Conservation (phyloP, 2,888 invertebrate species). For the Aphidoletes aphidimyza region DNA sequence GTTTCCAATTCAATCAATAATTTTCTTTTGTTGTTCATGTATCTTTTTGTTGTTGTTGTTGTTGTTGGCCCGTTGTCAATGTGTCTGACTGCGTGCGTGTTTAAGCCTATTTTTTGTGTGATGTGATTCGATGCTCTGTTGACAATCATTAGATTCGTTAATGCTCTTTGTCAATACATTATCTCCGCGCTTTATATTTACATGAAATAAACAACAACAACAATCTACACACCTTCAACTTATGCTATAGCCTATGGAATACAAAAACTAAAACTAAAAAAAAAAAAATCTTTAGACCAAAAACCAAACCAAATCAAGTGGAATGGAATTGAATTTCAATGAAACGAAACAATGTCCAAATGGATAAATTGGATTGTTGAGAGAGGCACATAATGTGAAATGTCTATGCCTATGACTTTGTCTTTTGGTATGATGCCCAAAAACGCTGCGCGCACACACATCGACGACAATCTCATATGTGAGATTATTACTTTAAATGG, state of each 20-base stretch:
- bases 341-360: background rate
- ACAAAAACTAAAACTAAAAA: background rate
- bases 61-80: background rate
- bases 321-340: background rate
- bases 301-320: background rate
- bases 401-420: too few relatives aligned
- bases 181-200: background rate
- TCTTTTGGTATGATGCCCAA: too few relatives aligned
- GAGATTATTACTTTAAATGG: too few relatives aligned
- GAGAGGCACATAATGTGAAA: too few relatives aligned
- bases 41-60: conserved; percentile 12
- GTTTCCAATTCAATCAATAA: conserved; percentile 37
- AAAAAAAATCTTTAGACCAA: background rate
- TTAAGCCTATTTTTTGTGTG: too few relatives aligned
- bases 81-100: background rate
- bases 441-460: background rate
- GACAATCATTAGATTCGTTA: background rate
- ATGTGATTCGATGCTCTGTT: background rate
- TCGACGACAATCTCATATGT: too few relatives aligned
- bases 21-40: conserved; percentile 17
- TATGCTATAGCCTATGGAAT: too few relatives aligned
- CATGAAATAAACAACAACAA: background rate
- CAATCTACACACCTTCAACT: background rate
- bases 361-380: too few relatives aligned
- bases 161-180: conserved; percentile 14